Conservation (phyloP, 2,113 vertebrate genomes). For the Litocranius walleri region DNA sequence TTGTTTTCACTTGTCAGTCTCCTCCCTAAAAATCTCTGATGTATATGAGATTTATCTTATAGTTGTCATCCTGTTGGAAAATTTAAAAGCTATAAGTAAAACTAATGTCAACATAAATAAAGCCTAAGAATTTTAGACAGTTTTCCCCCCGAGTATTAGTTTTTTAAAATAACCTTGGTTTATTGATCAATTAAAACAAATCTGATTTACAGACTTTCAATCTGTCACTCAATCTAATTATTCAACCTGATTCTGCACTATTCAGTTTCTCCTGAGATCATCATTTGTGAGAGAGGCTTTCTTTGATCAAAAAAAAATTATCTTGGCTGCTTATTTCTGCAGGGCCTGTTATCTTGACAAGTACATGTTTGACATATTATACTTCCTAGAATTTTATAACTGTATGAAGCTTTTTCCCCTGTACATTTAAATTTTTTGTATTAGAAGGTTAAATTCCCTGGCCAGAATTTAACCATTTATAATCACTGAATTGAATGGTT, state of each 20-base stretch:
- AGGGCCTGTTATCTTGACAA: slow-evolving; percentile 55
- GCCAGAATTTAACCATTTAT: neutral
- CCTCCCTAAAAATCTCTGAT: neutral
- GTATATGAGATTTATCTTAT: neutral
- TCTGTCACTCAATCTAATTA: neutral
- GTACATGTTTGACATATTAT: slow-evolving; percentile 24
- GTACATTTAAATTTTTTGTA: neutral
- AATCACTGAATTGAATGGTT: neutral
- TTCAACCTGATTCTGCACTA: neutral
- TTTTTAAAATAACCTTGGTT: slow-evolving; percentile 8
- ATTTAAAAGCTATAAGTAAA: slow-evolving; percentile 20
- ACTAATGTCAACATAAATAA: neutral
- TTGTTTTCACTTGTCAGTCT: slow-evolving; percentile 15
- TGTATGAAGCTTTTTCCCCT: slow-evolving; percentile 32
- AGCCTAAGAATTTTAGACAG: neutral
- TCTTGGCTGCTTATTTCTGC: slow-evolving; percentile 63
- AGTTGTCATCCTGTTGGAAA: neutral
- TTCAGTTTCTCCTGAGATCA: neutral
- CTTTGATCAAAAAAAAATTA: slow-evolving; percentile 37
- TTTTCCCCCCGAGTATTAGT: neutral
- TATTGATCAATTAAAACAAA: neutral
- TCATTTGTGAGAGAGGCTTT: neutral
- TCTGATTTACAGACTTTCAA: neutral
- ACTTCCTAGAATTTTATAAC: slow-evolving; percentile 67
- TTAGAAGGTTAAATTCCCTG: neutral